Conservation (phyloP, 2,888 invertebrate genomes). For the Ormia ochracea region DNA sequence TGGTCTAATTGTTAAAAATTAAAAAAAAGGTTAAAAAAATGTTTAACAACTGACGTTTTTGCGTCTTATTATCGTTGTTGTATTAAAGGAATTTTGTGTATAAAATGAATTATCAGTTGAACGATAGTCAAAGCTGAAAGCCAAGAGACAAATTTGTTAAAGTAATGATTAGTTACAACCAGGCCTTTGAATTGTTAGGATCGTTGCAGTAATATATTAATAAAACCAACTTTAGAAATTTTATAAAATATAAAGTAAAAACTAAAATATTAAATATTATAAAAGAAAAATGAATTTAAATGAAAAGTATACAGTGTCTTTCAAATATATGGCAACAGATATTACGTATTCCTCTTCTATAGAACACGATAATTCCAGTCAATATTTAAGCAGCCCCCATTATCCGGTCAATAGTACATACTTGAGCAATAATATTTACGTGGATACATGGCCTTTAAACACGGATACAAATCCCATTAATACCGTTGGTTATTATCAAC, state of each 20-base stretch:
- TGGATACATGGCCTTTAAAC: slow-evolving; percentile 45
- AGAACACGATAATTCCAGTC: slow-evolving; percentile 73
- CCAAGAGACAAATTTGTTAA: slow-evolving; percentile 36
- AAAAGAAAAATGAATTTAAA: slow-evolving; percentile 53
- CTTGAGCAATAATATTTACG: slow-evolving; percentile 10
- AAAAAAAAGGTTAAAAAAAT: neutral
- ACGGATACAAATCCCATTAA: neutral
- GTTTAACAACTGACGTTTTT: slow-evolving; percentile 59
- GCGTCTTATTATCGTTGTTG: neutral
- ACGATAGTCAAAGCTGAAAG: slow-evolving; percentile 46
- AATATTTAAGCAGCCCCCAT: slow-evolving; percentile 71
- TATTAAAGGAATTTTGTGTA: slow-evolving; percentile 9
- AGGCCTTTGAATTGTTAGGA: slow-evolving; percentile 54
- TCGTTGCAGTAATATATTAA: neutral
- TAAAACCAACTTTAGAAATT: neutral
- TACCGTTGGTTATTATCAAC: neutral
- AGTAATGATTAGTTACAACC: slow-evolving; percentile 48
- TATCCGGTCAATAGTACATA: slow-evolving; percentile 52
- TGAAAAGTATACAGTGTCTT: slow-evolving; percentile 39
- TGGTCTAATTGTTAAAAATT: slow-evolving; percentile 56
- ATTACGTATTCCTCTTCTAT: slow-evolving; percentile 69
- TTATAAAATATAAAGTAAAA: neutral
- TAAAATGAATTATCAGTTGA: slow-evolving; percentile 32
- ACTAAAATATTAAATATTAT: neutral
- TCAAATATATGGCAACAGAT: slow-evolving; percentile 59